Evolutionary conservation across 2,888 invertebrate genomes (phyloP).

Genomic region (Drosophila subsilvestris): DNA sequence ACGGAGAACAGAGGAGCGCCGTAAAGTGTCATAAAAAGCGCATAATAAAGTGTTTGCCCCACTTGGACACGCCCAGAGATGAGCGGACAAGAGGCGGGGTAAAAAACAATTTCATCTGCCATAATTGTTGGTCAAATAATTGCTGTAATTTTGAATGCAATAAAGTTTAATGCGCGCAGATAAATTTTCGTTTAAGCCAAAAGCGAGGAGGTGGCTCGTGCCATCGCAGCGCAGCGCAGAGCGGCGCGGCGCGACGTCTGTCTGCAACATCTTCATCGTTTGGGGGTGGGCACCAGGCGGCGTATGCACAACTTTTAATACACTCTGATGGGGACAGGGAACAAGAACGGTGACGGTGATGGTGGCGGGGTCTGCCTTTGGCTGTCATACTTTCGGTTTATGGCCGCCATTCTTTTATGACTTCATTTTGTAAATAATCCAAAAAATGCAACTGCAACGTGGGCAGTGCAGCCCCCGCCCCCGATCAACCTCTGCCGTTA

Average conservation of each 20-base stretch:
- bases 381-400: conserved; percentile 50
- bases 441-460: conserved; percentile 56
- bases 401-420: conserved; percentile 67
- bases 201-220: conserved; percentile 42
- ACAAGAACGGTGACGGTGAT: background rate
- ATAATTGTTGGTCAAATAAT: conserved; percentile 73
- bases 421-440: conserved; percentile 61
- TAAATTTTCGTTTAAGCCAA: conserved; percentile 79
- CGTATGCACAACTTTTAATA: conserved; percentile 72
- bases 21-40: conserved; percentile 69
- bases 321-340: conserved; percentile 9
- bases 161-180: conserved; percentile 72
- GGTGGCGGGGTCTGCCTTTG: conserved; percentile 45
- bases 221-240: too few species aligned
- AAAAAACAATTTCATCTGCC: conserved; percentile 35
- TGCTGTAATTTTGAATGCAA: conserved; percentile 70
- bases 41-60: conserved; percentile 59
- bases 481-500: conserved; percentile 33
- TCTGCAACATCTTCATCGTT: background rate
- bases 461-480: conserved; percentile 36
- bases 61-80: conserved; percentile 44
- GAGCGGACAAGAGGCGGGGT: conserved; percentile 6
- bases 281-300: conserved; percentile 41
- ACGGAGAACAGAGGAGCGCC: background rate
- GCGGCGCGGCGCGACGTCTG: too few species aligned